phyloP scores from a whole-genome alignment of 2,888 invertebrate genomes.

The Nasonovia ribisnigri region DNA sequence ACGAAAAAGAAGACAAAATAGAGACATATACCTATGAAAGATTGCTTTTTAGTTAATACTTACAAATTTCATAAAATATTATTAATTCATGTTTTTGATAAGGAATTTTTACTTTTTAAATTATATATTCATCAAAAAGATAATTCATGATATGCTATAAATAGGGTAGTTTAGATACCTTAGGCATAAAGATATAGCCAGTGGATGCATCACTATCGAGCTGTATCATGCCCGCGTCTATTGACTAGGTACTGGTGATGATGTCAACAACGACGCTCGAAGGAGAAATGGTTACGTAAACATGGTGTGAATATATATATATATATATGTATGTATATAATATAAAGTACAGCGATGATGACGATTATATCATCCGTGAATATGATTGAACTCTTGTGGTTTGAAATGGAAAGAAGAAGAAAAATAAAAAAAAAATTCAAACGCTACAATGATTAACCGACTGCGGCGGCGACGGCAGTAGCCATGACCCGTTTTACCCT shows the following conservation, averaged over 20 bases:
- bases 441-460: conserved; percentile 8
- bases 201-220: not conserved
- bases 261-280: not conserved
- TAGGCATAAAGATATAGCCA: not conserved
- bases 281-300: not conserved
- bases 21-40: not conserved
- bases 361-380: conserved; percentile 44
- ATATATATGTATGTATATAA: not conserved
- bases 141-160: not conserved
- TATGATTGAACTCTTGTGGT: conserved; percentile 20
- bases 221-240: not conserved
- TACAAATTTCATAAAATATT: not conserved
- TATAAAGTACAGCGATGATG: not conserved
- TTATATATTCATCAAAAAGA: not conserved
- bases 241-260: not conserved
- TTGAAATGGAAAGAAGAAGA: conserved; percentile 14
- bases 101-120: not conserved
- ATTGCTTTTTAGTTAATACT: not conserved
- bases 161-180: not conserved
- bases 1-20: not conserved
- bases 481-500: conserved; percentile 63
- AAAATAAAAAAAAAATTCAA: conserved; percentile 8
- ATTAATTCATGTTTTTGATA: not conserved
- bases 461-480: not conserved
- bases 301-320: not conserved